A percentile compares a stretch with the other conserved stretches of the same genome.
phyloP scores from a whole-genome alignment of 2,797 vertebrate genomes.

The Epinephelus awoara region DNA sequence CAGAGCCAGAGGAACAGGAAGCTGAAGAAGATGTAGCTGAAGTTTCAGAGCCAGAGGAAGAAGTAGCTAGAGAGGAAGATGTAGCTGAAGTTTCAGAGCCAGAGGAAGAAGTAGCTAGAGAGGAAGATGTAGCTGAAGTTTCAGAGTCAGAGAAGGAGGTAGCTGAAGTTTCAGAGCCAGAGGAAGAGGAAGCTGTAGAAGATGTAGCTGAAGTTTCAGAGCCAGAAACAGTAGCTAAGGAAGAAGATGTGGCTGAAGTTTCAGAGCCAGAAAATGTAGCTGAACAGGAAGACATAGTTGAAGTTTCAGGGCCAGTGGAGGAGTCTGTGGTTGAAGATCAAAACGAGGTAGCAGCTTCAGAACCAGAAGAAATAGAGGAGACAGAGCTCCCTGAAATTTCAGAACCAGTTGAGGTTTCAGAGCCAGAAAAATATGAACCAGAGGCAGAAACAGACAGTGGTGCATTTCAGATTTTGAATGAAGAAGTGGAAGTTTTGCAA shows the following conservation, averaged over 20 bases:
- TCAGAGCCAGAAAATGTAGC: background rate
- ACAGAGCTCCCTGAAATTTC: conserved; percentile 14
- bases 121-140: background rate
- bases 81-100: background rate
- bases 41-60: background rate
- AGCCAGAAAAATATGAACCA: conserved; percentile 2
- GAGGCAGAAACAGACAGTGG: conserved; percentile 23
- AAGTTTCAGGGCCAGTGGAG: background rate
- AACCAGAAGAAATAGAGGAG: conserved; percentile 3
- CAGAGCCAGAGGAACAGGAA: no score
- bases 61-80: no score
- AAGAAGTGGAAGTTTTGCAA: background rate
- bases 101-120: background rate
- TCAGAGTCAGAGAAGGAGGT: conserved; percentile 13
- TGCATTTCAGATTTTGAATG: background rate
- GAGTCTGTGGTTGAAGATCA: background rate
- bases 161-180: no score
- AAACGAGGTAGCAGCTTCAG: conserved; percentile 5
- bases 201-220: background rate
- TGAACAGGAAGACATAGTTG: background rate
- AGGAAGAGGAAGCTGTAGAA: background rate
- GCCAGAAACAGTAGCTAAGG: no score
- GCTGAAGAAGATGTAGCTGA: background rate
- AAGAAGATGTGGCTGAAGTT: background rate
- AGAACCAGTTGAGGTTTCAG: conserved; percentile 7